Evolutionary conservation across 2,888 invertebrate genomes (phyloP).

Genomic region (Chymomyza fuscimana): DNA sequence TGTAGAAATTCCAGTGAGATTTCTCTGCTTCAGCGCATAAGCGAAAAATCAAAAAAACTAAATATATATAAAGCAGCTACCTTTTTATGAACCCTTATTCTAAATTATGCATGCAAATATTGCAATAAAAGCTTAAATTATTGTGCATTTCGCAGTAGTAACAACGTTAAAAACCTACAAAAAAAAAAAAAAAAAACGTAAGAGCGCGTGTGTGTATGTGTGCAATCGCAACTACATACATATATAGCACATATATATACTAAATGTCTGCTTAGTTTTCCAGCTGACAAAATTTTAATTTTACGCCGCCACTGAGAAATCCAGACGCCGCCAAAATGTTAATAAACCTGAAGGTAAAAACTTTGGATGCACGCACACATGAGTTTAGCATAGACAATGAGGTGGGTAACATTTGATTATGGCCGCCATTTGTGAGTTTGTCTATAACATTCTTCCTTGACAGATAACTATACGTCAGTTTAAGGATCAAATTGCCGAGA

Average conservation of each 20-base stretch:
- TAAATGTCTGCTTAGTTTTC: not conserved
- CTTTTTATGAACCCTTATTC: not conserved
- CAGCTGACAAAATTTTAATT: conserved; percentile 7
- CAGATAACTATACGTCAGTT: conserved; percentile 91
- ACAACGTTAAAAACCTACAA: not conserved
- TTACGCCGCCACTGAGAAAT: conserved; percentile 32
- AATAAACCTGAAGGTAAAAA: conserved; percentile 92
- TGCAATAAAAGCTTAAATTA: not conserved
- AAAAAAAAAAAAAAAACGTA: conserved; percentile 1
- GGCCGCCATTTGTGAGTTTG: conserved; percentile 7
- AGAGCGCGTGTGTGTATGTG: not conserved
- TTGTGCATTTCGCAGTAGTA: not conserved
- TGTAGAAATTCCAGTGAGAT: not conserved
- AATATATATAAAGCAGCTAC: not conserved
- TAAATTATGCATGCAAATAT: not conserved
- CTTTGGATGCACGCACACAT: conserved; percentile 93
- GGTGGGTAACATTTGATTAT: conserved; percentile 82
- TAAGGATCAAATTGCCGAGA: conserved; percentile 88
- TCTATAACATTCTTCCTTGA: conserved; percentile 27
- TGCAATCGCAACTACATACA: not conserved
- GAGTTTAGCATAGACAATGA: conserved; percentile 90
- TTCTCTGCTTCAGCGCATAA: not conserved
- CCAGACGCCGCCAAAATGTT: conserved; percentile 69
- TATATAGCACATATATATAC: not conserved
- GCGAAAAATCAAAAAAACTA: not conserved